These are phyloP conservation scores for Eleutherodactylus coqui DNA, from an alignment of 2,797 vertebrate species.

Conservation along the genomic window DNA sequence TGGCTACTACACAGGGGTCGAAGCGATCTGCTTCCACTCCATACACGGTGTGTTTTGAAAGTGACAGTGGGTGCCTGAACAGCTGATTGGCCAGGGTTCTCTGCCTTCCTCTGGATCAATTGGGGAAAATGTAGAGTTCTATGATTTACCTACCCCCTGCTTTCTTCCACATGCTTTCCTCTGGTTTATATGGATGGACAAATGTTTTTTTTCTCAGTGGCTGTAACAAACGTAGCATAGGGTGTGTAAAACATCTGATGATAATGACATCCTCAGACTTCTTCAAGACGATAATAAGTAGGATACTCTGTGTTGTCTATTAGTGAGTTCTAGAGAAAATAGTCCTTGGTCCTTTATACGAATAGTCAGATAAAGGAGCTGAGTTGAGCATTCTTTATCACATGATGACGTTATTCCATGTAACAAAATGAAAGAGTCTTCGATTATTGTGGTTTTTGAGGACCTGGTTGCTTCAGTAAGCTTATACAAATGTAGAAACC, in stretches of 20 bases:
- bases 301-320: neutral
- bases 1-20: too few species aligned
- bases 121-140: neutral
- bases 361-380: too few species aligned
- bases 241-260: neutral
- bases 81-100: too few species aligned
- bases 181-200: neutral
- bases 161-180: neutral
- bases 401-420: neutral
- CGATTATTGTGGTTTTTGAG: neutral
- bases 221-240: neutral
- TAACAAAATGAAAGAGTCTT: neutral
- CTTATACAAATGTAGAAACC: neutral
- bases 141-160: neutral
- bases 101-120: neutral
- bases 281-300: neutral
- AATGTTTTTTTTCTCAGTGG: neutral
- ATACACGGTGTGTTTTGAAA: too few species aligned
- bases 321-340: neutral
- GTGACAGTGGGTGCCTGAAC: too few species aligned
- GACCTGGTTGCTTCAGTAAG: neutral
- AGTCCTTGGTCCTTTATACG: too few species aligned
- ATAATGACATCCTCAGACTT: too few species aligned
- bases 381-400: neutral
- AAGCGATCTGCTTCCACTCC: too few species aligned